Conservation (phyloP, 2,888 invertebrate genomes). For the Eupithecia subumbrata region DNA sequence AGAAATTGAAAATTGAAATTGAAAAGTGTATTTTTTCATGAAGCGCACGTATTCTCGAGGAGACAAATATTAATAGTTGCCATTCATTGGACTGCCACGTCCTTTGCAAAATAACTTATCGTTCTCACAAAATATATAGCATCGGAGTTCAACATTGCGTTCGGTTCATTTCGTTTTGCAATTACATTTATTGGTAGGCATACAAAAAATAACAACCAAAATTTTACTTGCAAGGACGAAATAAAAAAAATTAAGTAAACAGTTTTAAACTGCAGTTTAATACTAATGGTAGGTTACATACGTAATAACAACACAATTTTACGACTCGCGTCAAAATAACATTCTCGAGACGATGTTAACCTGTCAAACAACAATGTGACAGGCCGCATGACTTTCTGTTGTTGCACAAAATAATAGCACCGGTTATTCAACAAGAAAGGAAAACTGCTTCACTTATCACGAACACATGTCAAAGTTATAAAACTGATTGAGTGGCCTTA, state of each 20-base stretch:
- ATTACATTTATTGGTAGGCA: background rate
- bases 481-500: constrained; percentile 5
- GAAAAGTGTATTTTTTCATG: too few species aligned
- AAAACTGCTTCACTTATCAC: constrained; percentile 30
- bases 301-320: constrained; percentile 41
- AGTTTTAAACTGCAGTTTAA: too few species aligned
- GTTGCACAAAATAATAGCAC: constrained; percentile 40
- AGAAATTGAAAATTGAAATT: too few species aligned
- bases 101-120: background rate
- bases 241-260: too few species aligned
- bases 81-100: too few species aligned
- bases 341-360: constrained; percentile 56
- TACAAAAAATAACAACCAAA: background rate
- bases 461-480: constrained; percentile 22
- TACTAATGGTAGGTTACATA: background rate
- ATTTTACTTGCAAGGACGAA: too few species aligned
- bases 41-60: too few species aligned
- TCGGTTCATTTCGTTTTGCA: too few species aligned
- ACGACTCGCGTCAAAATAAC: constrained; percentile 63
- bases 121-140: too few species aligned
- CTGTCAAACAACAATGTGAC: constrained; percentile 66
- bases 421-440: constrained; percentile 35
- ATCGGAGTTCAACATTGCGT: too few species aligned
- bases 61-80: background rate
- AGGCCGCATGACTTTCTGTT: constrained; percentile 57